Percentiles rank a stretch among this genome's conserved stretches.
These are phyloP conservation scores for Triplophysa dalaica DNA, from an alignment of 2,113 vertebrate species.

Conservation along the genomic window DNA sequence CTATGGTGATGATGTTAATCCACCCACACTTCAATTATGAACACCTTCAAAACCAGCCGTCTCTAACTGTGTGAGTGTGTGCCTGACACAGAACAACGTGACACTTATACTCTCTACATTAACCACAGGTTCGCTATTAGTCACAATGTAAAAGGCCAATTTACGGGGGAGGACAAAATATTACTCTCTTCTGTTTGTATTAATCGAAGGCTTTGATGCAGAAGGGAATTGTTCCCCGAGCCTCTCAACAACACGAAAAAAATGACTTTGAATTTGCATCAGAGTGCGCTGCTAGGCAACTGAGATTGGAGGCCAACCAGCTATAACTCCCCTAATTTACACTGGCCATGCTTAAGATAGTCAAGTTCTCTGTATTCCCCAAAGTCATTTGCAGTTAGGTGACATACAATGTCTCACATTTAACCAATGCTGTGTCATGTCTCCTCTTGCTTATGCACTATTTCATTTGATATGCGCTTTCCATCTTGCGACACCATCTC, in stretches of 20 bases:
- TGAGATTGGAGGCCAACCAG: constrained; percentile 23
- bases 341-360: constrained; percentile 41
- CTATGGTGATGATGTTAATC: constrained; percentile 43
- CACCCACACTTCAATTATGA: constrained; percentile 24
- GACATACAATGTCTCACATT: constrained; percentile 24
- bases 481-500: constrained; percentile 1
- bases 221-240: constrained; percentile 19
- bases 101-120: background rate
- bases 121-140: background rate
- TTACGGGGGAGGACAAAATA: constrained; percentile 37
- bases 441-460: background rate
- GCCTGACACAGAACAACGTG: background rate
- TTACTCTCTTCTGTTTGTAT: constrained; percentile 41
- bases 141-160: constrained; percentile 20
- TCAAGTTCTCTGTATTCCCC: constrained; percentile 35
- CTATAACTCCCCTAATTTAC: constrained; percentile 42
- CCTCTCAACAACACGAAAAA: constrained; percentile 42
- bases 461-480: background rate
- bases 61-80: background rate
- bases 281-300: constrained; percentile 51
- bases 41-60: background rate
- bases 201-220: constrained; percentile 37
- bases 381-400: constrained; percentile 40
- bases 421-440: constrained; percentile 22
- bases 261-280: constrained; percentile 49